These are phyloP conservation scores for Drosophila siamana DNA, from an alignment of 2,888 invertebrate genomes.

Conservation along the genomic window DNA sequence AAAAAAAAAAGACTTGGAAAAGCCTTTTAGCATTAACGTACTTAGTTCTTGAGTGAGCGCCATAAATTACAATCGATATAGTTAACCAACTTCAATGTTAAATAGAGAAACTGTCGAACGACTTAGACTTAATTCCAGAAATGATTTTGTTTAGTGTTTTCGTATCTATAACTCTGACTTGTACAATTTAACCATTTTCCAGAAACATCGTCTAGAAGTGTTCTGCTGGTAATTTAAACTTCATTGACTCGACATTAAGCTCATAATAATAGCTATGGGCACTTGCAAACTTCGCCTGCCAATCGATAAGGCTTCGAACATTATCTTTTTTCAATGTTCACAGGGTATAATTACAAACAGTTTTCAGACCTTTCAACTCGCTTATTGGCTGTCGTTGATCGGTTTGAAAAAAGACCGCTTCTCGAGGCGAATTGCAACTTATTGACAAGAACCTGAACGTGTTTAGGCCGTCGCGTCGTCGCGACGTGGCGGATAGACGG, in stretches of 20 bases:
- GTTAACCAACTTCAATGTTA: background rate
- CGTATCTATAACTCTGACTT: too few relatives aligned
- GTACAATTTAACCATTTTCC: too few relatives aligned
- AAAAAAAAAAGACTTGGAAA: background rate
- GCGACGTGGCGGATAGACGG: slow-evolving; percentile 4
- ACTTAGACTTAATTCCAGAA: too few relatives aligned
- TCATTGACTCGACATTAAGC: too few relatives aligned
- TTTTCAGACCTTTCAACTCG: background rate
- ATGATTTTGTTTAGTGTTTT: too few relatives aligned
- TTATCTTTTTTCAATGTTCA: background rate
- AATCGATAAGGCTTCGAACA: background rate
- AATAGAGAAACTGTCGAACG: background rate
- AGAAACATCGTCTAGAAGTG: too few relatives aligned
- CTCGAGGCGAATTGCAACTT: slow-evolving; percentile 31
- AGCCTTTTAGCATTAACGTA: background rate
- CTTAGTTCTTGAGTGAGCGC: background rate
- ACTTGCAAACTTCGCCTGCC: too few relatives aligned
- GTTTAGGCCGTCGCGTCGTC: slow-evolving; percentile 32
- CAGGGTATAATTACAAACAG: slow-evolving; percentile 8
- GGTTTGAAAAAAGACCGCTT: slow-evolving; percentile 3
- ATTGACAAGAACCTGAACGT: slow-evolving; percentile 39
- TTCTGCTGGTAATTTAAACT: too few relatives aligned
- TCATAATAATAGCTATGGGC: too few relatives aligned
- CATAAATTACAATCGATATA: background rate
- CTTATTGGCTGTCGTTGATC: background rate